Conservation (phyloP, 1,140 invertebrate genomes). For the Atta cephalotes region DNA sequence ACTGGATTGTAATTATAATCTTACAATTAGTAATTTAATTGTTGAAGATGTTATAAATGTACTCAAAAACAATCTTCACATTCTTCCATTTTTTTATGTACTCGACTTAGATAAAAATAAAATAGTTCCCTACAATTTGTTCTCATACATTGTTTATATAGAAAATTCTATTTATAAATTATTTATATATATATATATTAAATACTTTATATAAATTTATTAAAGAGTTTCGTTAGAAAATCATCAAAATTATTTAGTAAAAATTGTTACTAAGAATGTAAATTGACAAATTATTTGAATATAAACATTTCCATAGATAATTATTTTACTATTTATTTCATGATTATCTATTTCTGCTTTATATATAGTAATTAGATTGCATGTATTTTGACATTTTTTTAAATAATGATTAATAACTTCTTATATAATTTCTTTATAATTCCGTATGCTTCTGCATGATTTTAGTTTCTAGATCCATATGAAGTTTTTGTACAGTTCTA, state of each 20-base stretch:
- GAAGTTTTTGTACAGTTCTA: constrained; percentile 95
- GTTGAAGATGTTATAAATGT: constrained; percentile 59
- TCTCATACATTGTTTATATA: not conserved
- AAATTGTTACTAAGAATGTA: not conserved
- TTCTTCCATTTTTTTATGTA: constrained; percentile 58
- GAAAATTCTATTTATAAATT: constrained; percentile 22
- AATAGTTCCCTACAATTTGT: constrained; percentile 22
- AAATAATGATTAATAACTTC: constrained; percentile 4
- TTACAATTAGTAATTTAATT: constrained; percentile 51
- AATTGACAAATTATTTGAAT: constrained; percentile 11
- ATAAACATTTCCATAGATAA: constrained; percentile 17
- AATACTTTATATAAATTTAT: constrained; percentile 25
- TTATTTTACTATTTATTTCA: constrained; percentile 5
- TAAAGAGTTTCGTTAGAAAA: not conserved
- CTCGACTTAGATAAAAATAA: constrained; percentile 28
- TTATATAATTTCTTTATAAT: constrained; percentile 85
- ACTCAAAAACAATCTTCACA: constrained; percentile 32
- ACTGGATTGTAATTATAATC: constrained; percentile 67
- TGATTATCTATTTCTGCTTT: constrained; percentile 8
- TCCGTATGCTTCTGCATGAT: constrained; percentile 92
- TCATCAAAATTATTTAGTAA: constrained; percentile 7
- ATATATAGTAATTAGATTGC: constrained; percentile 21
- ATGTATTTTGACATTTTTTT: constrained; percentile 13
- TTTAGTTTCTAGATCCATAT: constrained; percentile 92
- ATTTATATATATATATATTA: constrained; percentile 2